Conservation (phyloP, 2,797 vertebrate species). For the Hemitrygon akajei region DNA sequence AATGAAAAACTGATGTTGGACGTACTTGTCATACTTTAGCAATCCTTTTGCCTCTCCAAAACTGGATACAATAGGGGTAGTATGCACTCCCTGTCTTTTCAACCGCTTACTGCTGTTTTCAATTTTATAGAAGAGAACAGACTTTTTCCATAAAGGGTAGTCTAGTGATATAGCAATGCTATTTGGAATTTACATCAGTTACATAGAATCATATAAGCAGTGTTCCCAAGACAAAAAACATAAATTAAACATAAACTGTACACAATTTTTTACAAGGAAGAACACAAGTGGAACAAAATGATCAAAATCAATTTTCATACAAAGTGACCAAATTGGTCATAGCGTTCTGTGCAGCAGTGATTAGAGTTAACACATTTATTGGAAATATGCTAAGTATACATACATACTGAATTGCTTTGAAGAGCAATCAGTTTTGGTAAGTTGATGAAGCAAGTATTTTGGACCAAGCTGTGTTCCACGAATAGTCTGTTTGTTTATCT, state of each 20-base stretch:
- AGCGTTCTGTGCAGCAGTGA: too few relatives aligned
- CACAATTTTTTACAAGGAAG: too few relatives aligned
- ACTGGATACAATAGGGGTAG: not conserved
- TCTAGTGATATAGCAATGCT: not conserved
- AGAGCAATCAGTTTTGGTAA: not conserved
- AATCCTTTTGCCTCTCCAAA: constrained; percentile 9
- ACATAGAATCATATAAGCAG: too few relatives aligned
- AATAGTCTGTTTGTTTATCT: not conserved
- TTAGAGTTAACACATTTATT: not conserved
- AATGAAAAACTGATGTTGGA: not conserved
- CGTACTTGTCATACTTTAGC: not conserved
- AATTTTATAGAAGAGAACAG: not conserved
- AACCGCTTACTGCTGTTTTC: not conserved
- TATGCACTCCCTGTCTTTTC: not conserved
- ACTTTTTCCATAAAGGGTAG: not conserved
- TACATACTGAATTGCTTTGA: not conserved
- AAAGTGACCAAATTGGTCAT: too few relatives aligned
- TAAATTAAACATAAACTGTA: too few relatives aligned
- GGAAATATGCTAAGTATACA: not conserved
- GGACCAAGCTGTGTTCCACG: not conserved
- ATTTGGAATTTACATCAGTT: not conserved
- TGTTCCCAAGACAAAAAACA: too few relatives aligned
- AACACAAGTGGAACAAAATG: too few relatives aligned
- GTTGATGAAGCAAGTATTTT: not conserved
- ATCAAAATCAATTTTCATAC: too few relatives aligned